phyloP scores from a whole-genome alignment of 2,888 invertebrate genomes.

The Anarsia innoxiella region DNA sequence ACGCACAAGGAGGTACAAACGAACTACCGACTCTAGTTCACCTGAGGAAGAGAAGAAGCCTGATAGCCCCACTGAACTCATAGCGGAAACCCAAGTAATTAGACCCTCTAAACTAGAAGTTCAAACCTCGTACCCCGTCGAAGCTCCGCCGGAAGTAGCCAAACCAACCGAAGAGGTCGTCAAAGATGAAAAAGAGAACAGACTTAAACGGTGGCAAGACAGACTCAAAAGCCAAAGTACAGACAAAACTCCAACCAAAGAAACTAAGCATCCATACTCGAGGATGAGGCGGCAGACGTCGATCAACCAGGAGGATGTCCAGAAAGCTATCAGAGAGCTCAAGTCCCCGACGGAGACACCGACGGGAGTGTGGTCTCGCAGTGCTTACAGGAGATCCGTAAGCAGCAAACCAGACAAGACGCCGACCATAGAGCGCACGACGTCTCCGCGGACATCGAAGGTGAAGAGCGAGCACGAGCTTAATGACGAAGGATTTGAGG shows the following conservation, averaged over 20 bases:
- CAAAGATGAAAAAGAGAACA: constrained; percentile 74
- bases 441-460: constrained; percentile 67
- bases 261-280: constrained; percentile 54
- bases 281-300: constrained; percentile 80
- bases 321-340: constrained; percentile 79
- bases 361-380: constrained; percentile 77
- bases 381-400: constrained; percentile 52
- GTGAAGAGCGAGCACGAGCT: constrained; percentile 80
- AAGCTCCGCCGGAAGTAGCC: constrained; percentile 46
- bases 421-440: constrained; percentile 42
- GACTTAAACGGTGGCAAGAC: constrained; percentile 82
- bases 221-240: constrained; percentile 76
- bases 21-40: constrained; percentile 75
- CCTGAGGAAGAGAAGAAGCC: constrained; percentile 73
- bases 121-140: constrained; percentile 69
- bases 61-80: constrained; percentile 54
- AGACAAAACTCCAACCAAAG: constrained; percentile 62
- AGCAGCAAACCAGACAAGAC: constrained; percentile 41
- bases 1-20: constrained; percentile 86
- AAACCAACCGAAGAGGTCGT: constrained; percentile 47
- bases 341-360: constrained; percentile 78
- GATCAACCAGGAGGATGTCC: constrained; percentile 81
- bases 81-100: constrained; percentile 72
- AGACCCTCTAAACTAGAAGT: constrained; percentile 69
- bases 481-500: constrained; percentile 93